Evolutionary conservation across 2,113 vertebrate genomes (phyloP), one percentile per base, ranked within the genome.

Genomic region (Trinectes maculatus): DNA sequence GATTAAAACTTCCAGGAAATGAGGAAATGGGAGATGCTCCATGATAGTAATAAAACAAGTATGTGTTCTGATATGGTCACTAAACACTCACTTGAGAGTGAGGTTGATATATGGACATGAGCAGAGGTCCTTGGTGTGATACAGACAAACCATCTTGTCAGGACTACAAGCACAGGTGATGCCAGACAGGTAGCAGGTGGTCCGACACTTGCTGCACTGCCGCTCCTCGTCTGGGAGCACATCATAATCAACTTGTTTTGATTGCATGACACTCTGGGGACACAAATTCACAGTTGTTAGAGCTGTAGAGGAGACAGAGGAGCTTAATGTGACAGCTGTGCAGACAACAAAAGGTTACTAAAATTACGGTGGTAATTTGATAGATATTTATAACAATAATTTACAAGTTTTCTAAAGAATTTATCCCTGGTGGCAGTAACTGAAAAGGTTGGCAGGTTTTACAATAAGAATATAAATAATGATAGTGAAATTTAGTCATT

Each of bases 181-280:
- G 37, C 95, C 95, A 87, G 97, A 99, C 94, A 98, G 95, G 89
- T 95, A 99, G 83, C 98, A 99, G 37, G 97, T 99, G 73, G 98
- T 99, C 85, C 96, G 94, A 89, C 98, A 99, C 84, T 94, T 95
- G 48, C 90, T 73, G 85, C 98, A 99, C 86, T 99, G 96, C 7
- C 96, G 94, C 74, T 96, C 95, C 51, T 99, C 98, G 4, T 99
- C 98, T 37, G 96, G 95, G 61, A 98, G 89, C 37, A 94, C 76
- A 62, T 99, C 98, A 71, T 96, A 97, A 7, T 96, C 92, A 74
- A 95, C 92, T 73, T 92, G 91, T 81, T 91, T 93, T 0, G 91
- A 94, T 39, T 94, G 92, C 25, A 93, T 92, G 74, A 99, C 93
- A 11, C 97, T 96, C 98, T 99, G 83, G 46, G 86, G 79, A 79